Conservation (phyloP, 35 echinoderm and acorn worm species). For the Anneissia japonica region DNA sequence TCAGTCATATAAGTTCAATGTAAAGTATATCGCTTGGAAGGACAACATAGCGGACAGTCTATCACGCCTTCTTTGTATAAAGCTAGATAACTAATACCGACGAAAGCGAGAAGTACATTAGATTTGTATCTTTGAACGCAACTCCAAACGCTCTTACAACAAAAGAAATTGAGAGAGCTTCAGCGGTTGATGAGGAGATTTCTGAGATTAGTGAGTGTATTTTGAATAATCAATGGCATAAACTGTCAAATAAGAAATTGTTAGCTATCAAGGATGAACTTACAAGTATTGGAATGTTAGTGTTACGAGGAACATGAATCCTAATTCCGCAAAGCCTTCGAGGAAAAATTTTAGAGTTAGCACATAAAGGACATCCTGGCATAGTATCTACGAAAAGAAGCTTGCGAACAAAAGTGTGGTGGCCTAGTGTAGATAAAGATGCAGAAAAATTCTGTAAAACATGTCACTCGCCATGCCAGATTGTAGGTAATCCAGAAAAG, state of each 20-base stretch:
- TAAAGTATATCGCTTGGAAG: slow-evolving; percentile 29
- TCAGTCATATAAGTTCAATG: slow-evolving; percentile 21
- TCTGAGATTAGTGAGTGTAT: neutral
- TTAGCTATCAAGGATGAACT: neutral
- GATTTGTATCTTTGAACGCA: neutral
- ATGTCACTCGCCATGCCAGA: neutral
- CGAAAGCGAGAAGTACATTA: slow-evolving; percentile 18
- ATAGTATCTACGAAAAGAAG: neutral
- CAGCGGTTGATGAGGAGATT: neutral
- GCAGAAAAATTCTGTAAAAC: neutral
- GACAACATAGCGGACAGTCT: slow-evolving; percentile 4
- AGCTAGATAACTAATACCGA: neutral
- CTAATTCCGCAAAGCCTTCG: neutral
- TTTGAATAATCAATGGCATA: neutral
- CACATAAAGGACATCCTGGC: neutral
- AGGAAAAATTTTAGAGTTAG: neutral
- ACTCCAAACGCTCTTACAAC: slow-evolving; percentile 18
- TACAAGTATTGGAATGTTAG: neutral
- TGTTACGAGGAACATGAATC: neutral
- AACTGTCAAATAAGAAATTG: neutral
- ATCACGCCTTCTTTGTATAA: neutral
- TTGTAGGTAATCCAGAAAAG: neutral
- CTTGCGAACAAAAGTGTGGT: neutral
- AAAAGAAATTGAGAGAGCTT: neutral
- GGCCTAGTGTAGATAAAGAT: neutral